phyloP scores from a whole-genome alignment of 2,113 vertebrate species.

The Urocynchramus pylzowi region DNA sequence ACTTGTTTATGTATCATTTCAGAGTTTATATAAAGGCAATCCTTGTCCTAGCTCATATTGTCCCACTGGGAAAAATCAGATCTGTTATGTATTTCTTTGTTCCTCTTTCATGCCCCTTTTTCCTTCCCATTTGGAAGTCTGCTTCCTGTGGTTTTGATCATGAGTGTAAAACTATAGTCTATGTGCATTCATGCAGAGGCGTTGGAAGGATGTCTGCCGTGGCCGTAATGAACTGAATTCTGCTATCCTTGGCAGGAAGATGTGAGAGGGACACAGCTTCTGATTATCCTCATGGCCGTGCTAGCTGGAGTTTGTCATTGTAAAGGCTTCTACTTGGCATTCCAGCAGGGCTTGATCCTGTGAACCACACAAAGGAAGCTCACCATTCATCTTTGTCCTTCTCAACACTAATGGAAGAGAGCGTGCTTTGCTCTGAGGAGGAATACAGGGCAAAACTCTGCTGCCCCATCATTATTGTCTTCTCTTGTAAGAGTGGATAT shows the following conservation, averaged over 20 bases:
- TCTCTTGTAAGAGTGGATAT: neutral
- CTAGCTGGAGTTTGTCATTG: neutral
- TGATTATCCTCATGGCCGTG: neutral
- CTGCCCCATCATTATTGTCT: neutral
- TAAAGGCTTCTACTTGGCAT: neutral
- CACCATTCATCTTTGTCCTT: neutral
- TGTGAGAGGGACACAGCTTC: neutral
- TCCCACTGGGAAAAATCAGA: neutral
- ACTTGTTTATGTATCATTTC: neutral
- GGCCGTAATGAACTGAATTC: neutral
- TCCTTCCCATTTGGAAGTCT: neutral
- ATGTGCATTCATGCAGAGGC: neutral
- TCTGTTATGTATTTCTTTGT: neutral
- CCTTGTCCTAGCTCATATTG: neutral
- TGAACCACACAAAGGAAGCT: neutral
- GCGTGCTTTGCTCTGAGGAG: neutral
- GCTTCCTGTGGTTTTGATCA: neutral
- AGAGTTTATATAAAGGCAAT: neutral
- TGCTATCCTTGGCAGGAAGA: neutral
- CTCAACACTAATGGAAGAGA: neutral
- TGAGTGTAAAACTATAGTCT: neutral
- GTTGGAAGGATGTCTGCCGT: neutral
- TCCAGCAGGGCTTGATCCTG: neutral
- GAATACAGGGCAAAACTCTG: neutral
- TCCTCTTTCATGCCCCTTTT: neutral